Percentiles rank a stretch among this genome's conserved stretches.
These are phyloP conservation scores for Brenthis hecate DNA, from an alignment of 2,888 invertebrate genomes.

Conservation along the genomic window DNA sequence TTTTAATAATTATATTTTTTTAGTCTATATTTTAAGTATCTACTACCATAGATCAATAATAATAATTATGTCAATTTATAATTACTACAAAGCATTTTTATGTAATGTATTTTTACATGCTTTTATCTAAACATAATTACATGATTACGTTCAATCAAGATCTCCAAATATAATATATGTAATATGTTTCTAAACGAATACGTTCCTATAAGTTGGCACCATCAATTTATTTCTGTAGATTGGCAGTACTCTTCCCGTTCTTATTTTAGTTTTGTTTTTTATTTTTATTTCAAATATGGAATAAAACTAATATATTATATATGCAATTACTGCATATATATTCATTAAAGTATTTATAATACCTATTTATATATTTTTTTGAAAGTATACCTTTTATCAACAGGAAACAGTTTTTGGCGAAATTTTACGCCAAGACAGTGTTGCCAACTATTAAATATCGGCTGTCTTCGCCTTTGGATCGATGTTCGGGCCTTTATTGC, in stretches of 20 bases:
- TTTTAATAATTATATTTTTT: no score
- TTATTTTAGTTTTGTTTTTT: conserved; percentile 1
- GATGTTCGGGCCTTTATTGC: conserved; percentile 86
- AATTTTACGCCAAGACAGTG: conserved; percentile 53
- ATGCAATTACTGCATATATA: not conserved
- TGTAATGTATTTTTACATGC: no score
- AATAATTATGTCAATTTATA: no score
- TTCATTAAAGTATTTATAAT: not conserved
- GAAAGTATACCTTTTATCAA: conserved; percentile 29
- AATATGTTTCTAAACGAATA: conserved; percentile 5
- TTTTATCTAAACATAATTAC: no score
- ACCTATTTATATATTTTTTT: conserved; percentile 7
- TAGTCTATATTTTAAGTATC: no score
- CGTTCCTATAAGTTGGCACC: not conserved
- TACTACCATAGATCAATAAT: no score
- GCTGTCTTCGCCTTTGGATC: conserved; percentile 82
- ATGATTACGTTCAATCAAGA: no score
- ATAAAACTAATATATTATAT: not conserved
- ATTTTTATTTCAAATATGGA: conserved; percentile 1
- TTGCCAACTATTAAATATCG: conserved; percentile 62
- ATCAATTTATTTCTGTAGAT: not conserved
- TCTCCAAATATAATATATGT: not conserved
- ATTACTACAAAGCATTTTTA: no score
- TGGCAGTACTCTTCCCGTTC: conserved; percentile 5
- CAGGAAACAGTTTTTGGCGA: conserved; percentile 41